These are phyloP conservation scores for Hydrolagus colliei DNA, from an alignment of 2,797 vertebrate genomes.

Conservation along the genomic window DNA sequence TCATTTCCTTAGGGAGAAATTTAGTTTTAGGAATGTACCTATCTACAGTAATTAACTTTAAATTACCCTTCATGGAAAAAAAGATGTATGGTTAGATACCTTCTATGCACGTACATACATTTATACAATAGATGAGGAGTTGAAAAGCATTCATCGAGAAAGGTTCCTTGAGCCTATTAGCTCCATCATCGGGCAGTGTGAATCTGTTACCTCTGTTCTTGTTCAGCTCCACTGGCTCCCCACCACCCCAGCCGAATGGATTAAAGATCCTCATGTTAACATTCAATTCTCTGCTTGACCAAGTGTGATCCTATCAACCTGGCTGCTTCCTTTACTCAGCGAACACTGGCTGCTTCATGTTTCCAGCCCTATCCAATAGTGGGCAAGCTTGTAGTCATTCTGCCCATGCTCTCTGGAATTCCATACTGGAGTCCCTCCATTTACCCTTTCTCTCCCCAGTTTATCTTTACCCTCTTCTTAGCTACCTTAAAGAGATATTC, in stretches of 20 bases:
- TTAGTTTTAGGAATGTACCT: background rate
- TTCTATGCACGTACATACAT: background rate
- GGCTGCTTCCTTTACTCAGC: too few relatives aligned
- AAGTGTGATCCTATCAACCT: too few relatives aligned
- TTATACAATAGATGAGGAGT: background rate
- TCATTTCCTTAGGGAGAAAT: constrained; percentile 21
- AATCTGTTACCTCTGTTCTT: background rate
- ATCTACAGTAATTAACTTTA: constrained; percentile 18
- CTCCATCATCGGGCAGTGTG: background rate
- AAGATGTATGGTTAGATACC: constrained; percentile 9
- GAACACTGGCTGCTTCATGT: too few relatives aligned
- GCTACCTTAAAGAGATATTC: too few relatives aligned
- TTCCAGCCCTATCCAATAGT: too few relatives aligned
- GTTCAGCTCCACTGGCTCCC: too few relatives aligned
- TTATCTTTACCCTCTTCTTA: background rate
- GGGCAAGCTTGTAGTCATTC: too few relatives aligned
- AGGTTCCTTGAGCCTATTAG: background rate
- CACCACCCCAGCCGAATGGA: too few relatives aligned
- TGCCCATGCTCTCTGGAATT: too few relatives aligned
- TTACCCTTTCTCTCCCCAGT: background rate
- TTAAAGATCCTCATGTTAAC: too few relatives aligned
- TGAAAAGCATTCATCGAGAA: background rate
- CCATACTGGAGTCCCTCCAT: too few relatives aligned
- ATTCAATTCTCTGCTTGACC: too few relatives aligned
- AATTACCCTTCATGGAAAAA: background rate